Conservation (phyloP, 2,113 vertebrate genomes). For the Sitta europaea region DNA sequence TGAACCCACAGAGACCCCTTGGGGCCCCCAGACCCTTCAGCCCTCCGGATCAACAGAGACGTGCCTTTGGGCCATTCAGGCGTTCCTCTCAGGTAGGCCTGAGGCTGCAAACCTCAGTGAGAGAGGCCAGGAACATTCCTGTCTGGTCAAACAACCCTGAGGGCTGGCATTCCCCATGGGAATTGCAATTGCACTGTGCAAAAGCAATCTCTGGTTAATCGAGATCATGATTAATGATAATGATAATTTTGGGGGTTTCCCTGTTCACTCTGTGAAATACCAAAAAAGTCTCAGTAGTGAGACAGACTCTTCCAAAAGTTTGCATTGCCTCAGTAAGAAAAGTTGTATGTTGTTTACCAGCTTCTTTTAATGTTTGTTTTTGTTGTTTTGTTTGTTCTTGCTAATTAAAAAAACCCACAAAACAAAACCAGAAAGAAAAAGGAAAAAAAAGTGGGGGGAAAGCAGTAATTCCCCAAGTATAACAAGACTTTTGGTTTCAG, state of each 20-base stretch:
- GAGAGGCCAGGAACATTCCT: fast-evolving
- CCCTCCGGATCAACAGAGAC: fast-evolving
- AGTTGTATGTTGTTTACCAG: neutral
- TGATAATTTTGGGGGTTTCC: neutral
- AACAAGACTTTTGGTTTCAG: neutral
- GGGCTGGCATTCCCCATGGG: fast-evolving
- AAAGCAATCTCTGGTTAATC: fast-evolving
- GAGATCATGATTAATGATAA: fast-evolving
- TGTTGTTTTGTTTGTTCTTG: too few species aligned
- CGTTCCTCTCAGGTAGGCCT: fast-evolving
- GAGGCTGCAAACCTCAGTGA: too few species aligned
- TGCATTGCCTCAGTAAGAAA: neutral
- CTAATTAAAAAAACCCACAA: neutral
- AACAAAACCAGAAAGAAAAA: too few species aligned
- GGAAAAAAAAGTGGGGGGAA: neutral
- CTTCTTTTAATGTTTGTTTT: neutral
- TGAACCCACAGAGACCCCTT: fast-evolving
- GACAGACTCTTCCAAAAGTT: neutral
- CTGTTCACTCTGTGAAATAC: fast-evolving
- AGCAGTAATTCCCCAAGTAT: fast-evolving
- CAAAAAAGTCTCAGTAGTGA: neutral
- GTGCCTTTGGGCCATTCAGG: neutral
- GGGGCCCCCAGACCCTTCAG: fast-evolving
- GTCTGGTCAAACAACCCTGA: neutral
- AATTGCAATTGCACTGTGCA: neutral